Conservation (phyloP, 2,797 vertebrate genomes). For the Eospalax fontanierii region DNA sequence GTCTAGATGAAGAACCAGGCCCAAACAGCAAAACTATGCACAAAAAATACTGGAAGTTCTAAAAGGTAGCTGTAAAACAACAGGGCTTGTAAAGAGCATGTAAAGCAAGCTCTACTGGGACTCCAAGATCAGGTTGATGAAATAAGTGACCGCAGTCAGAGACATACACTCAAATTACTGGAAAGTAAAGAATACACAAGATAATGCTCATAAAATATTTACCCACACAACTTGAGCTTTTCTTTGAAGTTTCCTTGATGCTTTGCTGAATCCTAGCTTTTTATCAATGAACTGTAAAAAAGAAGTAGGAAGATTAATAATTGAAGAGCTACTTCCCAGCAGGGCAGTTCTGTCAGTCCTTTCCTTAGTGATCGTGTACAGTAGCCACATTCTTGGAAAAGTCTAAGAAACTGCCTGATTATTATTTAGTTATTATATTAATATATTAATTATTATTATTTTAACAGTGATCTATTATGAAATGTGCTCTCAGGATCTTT, state of each 20-base stretch:
- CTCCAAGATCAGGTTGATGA: background rate
- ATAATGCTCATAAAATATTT: constrained; percentile 29
- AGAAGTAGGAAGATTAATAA: constrained; percentile 33
- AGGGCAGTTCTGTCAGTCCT: background rate
- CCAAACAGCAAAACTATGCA: background rate
- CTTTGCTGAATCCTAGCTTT: constrained; percentile 18
- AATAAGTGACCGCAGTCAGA: background rate
- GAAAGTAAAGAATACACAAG: constrained; percentile 26
- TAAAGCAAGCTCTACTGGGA: background rate
- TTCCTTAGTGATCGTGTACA: background rate
- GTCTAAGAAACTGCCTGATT: background rate
- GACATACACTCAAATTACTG: background rate
- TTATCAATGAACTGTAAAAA: constrained; percentile 66
- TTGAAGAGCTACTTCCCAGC: constrained; percentile 21
- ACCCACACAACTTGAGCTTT: background rate
- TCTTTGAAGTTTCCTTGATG: constrained; percentile 64
- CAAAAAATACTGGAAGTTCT: background rate
- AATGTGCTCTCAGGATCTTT: background rate
- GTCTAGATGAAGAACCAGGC: background rate
- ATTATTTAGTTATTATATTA: too few relatives aligned
- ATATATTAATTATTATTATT: constrained; percentile 39
- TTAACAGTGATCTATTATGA: constrained; percentile 20
- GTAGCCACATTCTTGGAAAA: constrained; percentile 9
- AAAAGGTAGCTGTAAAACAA: background rate
- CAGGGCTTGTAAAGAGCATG: background rate